phyloP scores from a whole-genome alignment of 2,888 invertebrate genomes.

The Megaustenia siamemsis region DNA sequence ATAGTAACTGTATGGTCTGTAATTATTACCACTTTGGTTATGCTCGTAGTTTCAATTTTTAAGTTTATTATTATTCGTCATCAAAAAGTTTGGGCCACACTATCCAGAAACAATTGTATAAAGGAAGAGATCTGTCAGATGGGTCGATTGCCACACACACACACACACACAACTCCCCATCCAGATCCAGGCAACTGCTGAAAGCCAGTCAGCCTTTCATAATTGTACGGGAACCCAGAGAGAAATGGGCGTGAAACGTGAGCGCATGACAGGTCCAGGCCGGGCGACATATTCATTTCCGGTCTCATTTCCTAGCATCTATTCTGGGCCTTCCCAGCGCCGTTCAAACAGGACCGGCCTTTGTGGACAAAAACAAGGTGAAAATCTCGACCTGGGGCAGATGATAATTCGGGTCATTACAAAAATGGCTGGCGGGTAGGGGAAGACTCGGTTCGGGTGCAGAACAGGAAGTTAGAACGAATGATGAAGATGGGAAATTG shows the following conservation, averaged over 20 bases:
- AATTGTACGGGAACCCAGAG: neutral
- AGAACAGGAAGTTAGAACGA: neutral
- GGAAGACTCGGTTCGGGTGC: neutral
- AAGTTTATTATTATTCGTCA: too few relatives aligned
- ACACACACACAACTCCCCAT: too few relatives aligned
- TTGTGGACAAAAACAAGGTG: neutral
- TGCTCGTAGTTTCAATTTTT: too few relatives aligned
- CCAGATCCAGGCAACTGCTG: neutral
- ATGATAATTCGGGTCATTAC: slow-evolving; percentile 8
- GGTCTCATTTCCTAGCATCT: slow-evolving; percentile 51
- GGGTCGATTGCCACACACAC: too few relatives aligned
- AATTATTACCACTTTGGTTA: too few relatives aligned
- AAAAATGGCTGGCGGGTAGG: neutral
- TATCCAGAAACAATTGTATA: too few relatives aligned
- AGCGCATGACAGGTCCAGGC: slow-evolving; percentile 12
- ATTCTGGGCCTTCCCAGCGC: slow-evolving; percentile 18
- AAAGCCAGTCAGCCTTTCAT: neutral
- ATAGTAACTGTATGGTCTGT: too few relatives aligned
- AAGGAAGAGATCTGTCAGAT: too few relatives aligned
- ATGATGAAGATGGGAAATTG: neutral
- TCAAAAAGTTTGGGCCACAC: too few relatives aligned
- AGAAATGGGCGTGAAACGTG: slow-evolving; percentile 42
- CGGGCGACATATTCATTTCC: slow-evolving; percentile 52
- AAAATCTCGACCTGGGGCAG: neutral
- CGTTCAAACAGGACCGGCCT: neutral